Percentiles rank a stretch among this genome's conserved stretches.
phyloP scores from a whole-genome alignment of 2,113 vertebrate genomes.

The Sebastes fasciatus region DNA sequence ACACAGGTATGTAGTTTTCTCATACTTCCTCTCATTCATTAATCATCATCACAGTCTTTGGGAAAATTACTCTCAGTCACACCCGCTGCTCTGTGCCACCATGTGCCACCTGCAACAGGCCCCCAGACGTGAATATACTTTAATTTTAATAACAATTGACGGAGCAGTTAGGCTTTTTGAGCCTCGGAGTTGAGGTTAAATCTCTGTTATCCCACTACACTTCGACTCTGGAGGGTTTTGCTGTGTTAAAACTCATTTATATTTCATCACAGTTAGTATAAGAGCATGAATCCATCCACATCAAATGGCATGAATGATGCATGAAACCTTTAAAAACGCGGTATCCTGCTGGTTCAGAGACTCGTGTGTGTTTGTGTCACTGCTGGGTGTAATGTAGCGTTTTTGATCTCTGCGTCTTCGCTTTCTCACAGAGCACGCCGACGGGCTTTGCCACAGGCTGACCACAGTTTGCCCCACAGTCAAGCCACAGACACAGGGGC shows the following conservation, averaged over 20 bases:
- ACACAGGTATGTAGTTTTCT: conserved; percentile 87
- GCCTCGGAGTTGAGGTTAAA: conserved; percentile 48
- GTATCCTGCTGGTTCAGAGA: conserved; percentile 23
- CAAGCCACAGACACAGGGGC: conserved; percentile 98
- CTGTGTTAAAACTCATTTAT: conserved; percentile 63
- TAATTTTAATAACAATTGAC: conserved; percentile 60
- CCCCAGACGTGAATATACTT: conserved; percentile 46
- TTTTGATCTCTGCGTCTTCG: conserved; percentile 28
- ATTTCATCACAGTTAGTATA: conserved; percentile 47
- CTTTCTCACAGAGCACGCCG: conserved; percentile 89
- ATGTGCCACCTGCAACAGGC: not conserved
- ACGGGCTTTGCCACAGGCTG: conserved; percentile 96
- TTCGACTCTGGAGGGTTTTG: conserved; percentile 39
- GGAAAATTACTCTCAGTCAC: conserved; percentile 39
- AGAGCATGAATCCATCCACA: conserved; percentile 49
- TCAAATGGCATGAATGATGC: conserved; percentile 46
- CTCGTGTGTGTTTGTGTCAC: not conserved
- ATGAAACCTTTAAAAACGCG: conserved; percentile 35
- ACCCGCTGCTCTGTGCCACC: conserved; percentile 17
- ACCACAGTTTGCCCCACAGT: conserved; percentile 97
- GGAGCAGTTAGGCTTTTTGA: conserved; percentile 37
- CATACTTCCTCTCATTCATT: conserved; percentile 19
- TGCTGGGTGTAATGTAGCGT: conserved; percentile 16
- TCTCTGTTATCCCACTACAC: conserved; percentile 42
- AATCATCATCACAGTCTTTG: conserved; percentile 22